Conservation (phyloP, 2,797 vertebrate species). For the Dipus sagitta region DNA sequence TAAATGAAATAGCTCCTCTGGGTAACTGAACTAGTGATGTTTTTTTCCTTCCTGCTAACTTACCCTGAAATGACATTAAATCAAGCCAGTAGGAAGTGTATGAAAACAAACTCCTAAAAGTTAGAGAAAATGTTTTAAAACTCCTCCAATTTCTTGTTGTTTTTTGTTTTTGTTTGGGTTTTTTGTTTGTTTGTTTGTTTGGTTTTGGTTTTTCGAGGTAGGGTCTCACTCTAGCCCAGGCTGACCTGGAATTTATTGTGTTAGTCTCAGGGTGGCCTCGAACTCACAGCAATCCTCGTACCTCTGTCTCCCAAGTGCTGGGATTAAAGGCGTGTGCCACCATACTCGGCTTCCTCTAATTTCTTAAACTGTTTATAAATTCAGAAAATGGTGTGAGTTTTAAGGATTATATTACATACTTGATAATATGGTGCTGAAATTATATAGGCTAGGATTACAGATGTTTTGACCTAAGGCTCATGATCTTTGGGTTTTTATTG, state of each 20-base stretch:
- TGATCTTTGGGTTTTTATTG: background rate
- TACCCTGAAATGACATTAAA: slow-evolving; percentile 57
- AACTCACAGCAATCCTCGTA: too few relatives aligned
- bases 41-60: slow-evolving; percentile 71
- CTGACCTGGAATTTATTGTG: too few relatives aligned
- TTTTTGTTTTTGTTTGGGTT: too few relatives aligned
- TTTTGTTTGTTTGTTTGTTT: too few relatives aligned
- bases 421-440: slow-evolving; percentile 47
- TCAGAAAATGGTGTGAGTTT: slow-evolving; percentile 39
- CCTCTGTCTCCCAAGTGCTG: too few relatives aligned
- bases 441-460: slow-evolving; percentile 50
- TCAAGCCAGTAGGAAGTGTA: slow-evolving; percentile 60
- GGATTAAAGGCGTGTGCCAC: too few relatives aligned
- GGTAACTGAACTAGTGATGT: slow-evolving; percentile 55
- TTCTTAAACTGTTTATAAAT: slow-evolving; percentile 48
- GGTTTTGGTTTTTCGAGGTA: too few relatives aligned
- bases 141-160: slow-evolving; percentile 12
- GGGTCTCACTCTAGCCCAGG: too few relatives aligned
- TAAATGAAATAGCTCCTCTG: slow-evolving; percentile 83
- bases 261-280: too few relatives aligned
- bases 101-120: slow-evolving; percentile 66
- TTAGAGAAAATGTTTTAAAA: slow-evolving; percentile 29
- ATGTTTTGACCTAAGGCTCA: slow-evolving; percentile 11
- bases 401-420: slow-evolving; percentile 35
- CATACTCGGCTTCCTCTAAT: background rate